Evolutionary conservation across 2,113 vertebrate species (phyloP), one percentile per base, ranked within the genome.

Genomic region (Epinephelus lanceolatus): DNA sequence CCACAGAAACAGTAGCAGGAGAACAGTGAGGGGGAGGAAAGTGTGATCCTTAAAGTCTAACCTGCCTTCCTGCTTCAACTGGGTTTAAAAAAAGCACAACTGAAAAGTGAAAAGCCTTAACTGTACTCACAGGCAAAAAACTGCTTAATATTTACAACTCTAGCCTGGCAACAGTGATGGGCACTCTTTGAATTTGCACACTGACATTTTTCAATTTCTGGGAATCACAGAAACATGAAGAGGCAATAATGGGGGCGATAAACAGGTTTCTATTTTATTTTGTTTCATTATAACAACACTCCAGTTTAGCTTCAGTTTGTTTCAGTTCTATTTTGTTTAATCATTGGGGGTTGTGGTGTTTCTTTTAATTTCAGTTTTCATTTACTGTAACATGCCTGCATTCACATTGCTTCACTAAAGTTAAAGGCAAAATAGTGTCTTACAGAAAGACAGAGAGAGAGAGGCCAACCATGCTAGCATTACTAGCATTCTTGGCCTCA

Each of bases 1-100:
- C 82, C 27, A 14, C 80, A 88, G 78, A 82, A 90, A 92, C 83
- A 88, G 88, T 88, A 89, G 86, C 88, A 90, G 71, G 25, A 84
- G 78, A 74, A 83, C 70, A 81, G 23, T 85, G 78, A 83, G 81
- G 67, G 76, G 76, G 71, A 85, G 76, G 79, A 73, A 70, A 80
- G 72, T 57, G 67, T 66, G 78, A 81, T 85, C 72, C 70, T 23
- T 72, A 7, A 68, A 69, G 70, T 59, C 59, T 70, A 72, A 80
- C 59, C 71, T 86, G 55, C 61, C 57, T 71, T 80, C 59, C 71
- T 63, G 59, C 65, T 74, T 78, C 23, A 51, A 23, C 17, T 73
- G 21, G 51, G 17, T 66, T 21, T 11, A 4, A 30, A 80, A 66
- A 49, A 74, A 33, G 73, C 23, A 68, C 13, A 12, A 78, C 21